A percentile compares a stretch with the other conserved stretches of the same genome.
Conservation (phyloP, 1,140 invertebrate genomes). For the Bursaphelenchus mucronatus region DNA sequence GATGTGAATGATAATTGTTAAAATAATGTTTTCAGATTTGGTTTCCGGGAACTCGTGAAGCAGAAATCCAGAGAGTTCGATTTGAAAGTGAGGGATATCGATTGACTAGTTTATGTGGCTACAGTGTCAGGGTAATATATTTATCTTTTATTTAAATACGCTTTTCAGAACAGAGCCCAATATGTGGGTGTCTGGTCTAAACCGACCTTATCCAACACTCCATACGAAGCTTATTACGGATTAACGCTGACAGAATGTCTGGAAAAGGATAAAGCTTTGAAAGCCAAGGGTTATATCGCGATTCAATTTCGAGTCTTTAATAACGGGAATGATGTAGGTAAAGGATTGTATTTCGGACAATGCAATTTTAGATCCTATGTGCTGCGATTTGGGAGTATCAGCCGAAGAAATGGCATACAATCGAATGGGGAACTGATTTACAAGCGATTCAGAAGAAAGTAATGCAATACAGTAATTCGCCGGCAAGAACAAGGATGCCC, state of each 20-base stretch:
- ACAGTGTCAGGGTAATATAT: constrained; percentile 36
- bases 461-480: constrained; percentile 15
- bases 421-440: constrained; percentile 51
- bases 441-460: not conserved
- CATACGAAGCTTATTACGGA: constrained; percentile 60
- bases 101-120: constrained; percentile 52
- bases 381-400: constrained; percentile 58
- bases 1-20: not conserved
- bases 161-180: constrained; percentile 36
- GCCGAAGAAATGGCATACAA: constrained; percentile 43
- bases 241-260: constrained; percentile 52
- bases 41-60: constrained; percentile 56
- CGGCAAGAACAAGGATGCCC: constrained; percentile 33
- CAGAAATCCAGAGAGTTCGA: constrained; percentile 47
- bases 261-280: constrained; percentile 44
- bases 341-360: constrained; percentile 19
- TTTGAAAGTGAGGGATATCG: constrained; percentile 55
- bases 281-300: constrained; percentile 51
- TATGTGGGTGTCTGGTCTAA: constrained; percentile 60
- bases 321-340: constrained; percentile 46
- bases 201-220: constrained; percentile 29
- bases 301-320: constrained; percentile 57
- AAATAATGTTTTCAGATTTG: constrained; percentile 45
- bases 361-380: constrained; percentile 49
- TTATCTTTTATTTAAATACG: constrained; percentile 2